Base-by-base conservation (phyloP, 2,113 vertebrate genomes). In the Lampris megalopsis region DNA sequence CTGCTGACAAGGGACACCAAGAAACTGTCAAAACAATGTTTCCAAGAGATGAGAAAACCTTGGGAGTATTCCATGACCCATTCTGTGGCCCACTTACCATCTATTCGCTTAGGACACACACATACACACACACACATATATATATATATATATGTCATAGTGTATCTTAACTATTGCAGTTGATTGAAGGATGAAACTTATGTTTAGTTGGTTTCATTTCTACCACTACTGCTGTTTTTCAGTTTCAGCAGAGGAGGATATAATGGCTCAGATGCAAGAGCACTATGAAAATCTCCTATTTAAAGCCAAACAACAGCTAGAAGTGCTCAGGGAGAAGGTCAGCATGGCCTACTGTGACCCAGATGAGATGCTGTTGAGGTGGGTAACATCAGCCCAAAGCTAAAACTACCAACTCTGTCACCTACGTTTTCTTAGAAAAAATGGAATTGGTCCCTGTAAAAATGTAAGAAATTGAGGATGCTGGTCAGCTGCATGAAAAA, bases 221-320 rank as follows among this genome's bases (percentile, higher is more conserved):
- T 4, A 1, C 24, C 42, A 24, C 35, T 40, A 5, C 10, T 49
- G 68, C 1, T 53, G 5, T 72, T 11, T 40, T 63, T 65, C 1
- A 50, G 5, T 72, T 11, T 40, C 61, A 63, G 6, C 76, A 93
- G 92, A 75, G 50, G 58, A 59, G 0, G 57, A 45, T 5, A 68
- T 3, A 61, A 59, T 73, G 1, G 90, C 81, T 36, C 90, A 95
- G 79, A 95, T 94, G 78, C 92, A 96, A 75, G 92, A 92, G 69
- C 83, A 92, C 71, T 94, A 93, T 65, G 88, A 94, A 11, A 86
- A 84, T 65, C 90, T 95, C 2, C 82, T 97, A 75, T 69, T 86
- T 60, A 88, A 83, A 71, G 89, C 92, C 56, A 92, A 80, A 75
- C 90, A 75, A 1, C 88, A 96, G 76, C 91, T 93, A 45, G 90